phyloP scores from a whole-genome alignment of 1,140 invertebrate species.

The Mamestra configurata region DNA sequence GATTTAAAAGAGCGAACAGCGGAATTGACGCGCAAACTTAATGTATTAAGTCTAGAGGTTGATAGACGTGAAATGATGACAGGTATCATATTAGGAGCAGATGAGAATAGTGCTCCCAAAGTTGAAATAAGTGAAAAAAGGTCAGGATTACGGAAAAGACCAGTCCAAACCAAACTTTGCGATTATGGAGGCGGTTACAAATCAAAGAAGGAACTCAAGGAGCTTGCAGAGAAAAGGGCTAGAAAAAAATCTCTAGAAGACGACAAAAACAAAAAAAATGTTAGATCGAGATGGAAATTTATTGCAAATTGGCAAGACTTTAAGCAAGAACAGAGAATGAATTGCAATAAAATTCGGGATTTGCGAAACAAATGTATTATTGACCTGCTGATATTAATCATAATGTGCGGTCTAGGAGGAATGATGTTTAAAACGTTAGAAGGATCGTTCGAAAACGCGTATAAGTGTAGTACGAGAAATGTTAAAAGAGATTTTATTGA shows the following conservation, averaged over 20 bases:
- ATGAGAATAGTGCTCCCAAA: conserved; percentile 45
- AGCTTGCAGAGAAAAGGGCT: conserved; percentile 60
- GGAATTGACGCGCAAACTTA: conserved; percentile 83
- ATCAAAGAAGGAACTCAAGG: conserved; percentile 59
- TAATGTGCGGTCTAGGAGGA: conserved; percentile 93
- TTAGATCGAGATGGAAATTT: conserved; percentile 72
- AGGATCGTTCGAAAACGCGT: conserved; percentile 94
- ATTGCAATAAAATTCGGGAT: conserved; percentile 87
- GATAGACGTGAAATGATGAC: conserved; percentile 69
- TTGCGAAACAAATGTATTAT: conserved; percentile 91
- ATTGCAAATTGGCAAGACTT: conserved; percentile 89
- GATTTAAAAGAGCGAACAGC: conserved; percentile 84
- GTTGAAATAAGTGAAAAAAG: conserved; percentile 61
- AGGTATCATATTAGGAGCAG: conserved; percentile 64
- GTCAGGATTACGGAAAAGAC: conserved; percentile 75
- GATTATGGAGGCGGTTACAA: no score
- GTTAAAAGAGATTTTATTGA: conserved; percentile 96
- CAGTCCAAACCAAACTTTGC: conserved; percentile 63
- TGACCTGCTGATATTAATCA: conserved; percentile 90
- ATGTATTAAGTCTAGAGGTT: conserved; percentile 76
- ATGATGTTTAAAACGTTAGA: conserved; percentile 93
- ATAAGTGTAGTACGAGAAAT: conserved; percentile 95
- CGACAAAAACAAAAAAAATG: conserved; percentile 63
- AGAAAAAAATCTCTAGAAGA: conserved; percentile 63
- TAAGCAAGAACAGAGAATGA: conserved; percentile 88